Evolutionary conservation across 1,140 invertebrate genomes (phyloP).

Genomic region (Myzus persicae): DNA sequence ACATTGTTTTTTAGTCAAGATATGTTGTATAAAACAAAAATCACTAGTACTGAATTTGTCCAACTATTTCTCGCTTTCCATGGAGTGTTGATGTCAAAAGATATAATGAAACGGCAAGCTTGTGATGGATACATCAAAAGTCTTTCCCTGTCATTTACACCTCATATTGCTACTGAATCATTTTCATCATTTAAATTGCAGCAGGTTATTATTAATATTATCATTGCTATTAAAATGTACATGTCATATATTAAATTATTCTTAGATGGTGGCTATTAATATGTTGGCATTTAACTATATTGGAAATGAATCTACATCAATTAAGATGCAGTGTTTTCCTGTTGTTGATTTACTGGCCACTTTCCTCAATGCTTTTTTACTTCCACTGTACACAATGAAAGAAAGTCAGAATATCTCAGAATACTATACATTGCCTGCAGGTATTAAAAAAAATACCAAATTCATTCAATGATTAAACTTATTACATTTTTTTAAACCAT

Average conservation of each 20-base stretch:
- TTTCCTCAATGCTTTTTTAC: constrained; percentile 75
- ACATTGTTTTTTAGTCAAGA: constrained; percentile 48
- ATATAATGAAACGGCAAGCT: constrained; percentile 66
- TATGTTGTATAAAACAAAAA: constrained; percentile 65
- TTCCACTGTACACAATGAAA: constrained; percentile 75
- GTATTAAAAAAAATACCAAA: constrained; percentile 65
- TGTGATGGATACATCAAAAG: constrained; percentile 70
- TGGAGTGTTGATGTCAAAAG: constrained; percentile 69
- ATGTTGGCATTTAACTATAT: constrained; percentile 76
- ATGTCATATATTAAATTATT: constrained; percentile 30
- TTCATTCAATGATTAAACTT: not conserved
- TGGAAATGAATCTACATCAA: constrained; percentile 65
- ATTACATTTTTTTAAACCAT: not conserved
- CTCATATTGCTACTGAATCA: constrained; percentile 79
- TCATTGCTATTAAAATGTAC: not conserved
- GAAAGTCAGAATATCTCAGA: constrained; percentile 70
- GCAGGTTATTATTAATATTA: constrained; percentile 64
- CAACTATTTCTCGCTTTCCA: constrained; percentile 75
- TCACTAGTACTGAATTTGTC: constrained; percentile 75
- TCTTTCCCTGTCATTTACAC: constrained; percentile 75
- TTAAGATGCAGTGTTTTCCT: constrained; percentile 67
- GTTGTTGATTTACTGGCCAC: constrained; percentile 74
- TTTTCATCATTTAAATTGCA: constrained; percentile 77
- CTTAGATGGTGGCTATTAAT: constrained; percentile 79
- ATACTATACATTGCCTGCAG: constrained; percentile 76